A percentile compares a stretch with the other conserved stretches of the same genome.
Conservation (phyloP, 2,797 vertebrate genomes). For the Manis crassicaudata region DNA sequence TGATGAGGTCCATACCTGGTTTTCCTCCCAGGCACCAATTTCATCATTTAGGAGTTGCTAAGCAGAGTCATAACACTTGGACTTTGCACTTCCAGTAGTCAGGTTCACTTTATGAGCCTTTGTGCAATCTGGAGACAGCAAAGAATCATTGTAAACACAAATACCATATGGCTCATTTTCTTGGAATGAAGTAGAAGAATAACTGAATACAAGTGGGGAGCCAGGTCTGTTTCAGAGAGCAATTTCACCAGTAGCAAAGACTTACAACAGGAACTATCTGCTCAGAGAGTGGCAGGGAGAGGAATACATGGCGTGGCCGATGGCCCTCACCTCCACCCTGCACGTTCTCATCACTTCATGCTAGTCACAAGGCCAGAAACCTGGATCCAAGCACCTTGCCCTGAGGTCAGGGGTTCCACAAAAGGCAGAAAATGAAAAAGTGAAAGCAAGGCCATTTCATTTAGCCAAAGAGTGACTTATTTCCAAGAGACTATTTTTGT, state of each 20-base stretch:
- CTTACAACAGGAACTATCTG: not conserved
- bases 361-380: not conserved
- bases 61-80: not conserved
- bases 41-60: constrained; percentile 35
- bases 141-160: not conserved
- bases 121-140: not conserved
- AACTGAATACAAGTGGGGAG: not conserved
- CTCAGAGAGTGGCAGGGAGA: not conserved
- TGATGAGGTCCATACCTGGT: not conserved
- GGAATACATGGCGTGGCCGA: not conserved
- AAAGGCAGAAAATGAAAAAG: not conserved
- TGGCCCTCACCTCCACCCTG: not conserved
- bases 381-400: not conserved
- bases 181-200: not conserved
- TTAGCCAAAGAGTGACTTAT: not conserved
- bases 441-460: not conserved
- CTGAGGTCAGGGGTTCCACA: not conserved
- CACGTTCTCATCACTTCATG: no score
- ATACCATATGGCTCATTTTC: not conserved
- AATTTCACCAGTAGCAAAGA: not conserved
- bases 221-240: not conserved
- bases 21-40: not conserved
- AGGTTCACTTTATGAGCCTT: constrained; percentile 18
- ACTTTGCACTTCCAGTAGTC: not conserved
- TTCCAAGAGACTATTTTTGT: not conserved